These are phyloP conservation scores for Tarsius wallacei DNA, from an alignment of 2,797 vertebrate species.

Conservation along the genomic window DNA sequence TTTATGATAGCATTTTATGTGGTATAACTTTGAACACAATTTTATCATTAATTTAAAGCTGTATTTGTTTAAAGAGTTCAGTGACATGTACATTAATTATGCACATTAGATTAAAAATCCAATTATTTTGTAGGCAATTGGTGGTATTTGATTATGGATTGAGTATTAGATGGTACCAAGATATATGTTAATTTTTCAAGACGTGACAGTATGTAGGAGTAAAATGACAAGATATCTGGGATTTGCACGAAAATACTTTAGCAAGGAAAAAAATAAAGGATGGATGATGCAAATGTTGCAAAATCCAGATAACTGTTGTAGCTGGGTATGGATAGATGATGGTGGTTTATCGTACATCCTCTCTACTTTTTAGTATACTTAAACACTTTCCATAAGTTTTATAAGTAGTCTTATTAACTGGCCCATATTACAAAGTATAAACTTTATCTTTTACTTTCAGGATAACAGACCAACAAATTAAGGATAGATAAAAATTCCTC, in stretches of 20 bases:
- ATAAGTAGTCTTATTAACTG: slow-evolving; percentile 31
- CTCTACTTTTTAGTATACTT: slow-evolving; percentile 35
- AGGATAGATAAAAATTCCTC: slow-evolving; percentile 10
- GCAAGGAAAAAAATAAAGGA: slow-evolving; percentile 41
- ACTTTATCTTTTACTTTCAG: slow-evolving; percentile 41
- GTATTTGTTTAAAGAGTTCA: slow-evolving; percentile 57
- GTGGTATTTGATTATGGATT: slow-evolving; percentile 54
- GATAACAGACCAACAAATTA: slow-evolving; percentile 7
- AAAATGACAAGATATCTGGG: slow-evolving; percentile 55
- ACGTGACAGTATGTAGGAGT: slow-evolving; percentile 42
- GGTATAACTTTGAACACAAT: slow-evolving; percentile 42
- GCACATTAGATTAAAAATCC: slow-evolving; percentile 56
- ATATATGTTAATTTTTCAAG: slow-evolving; percentile 65
- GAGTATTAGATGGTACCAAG: slow-evolving; percentile 29
- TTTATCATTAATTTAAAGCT: slow-evolving; percentile 70
- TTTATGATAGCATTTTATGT: slow-evolving; percentile 45
- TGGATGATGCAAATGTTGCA: slow-evolving; percentile 44
- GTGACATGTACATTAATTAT: slow-evolving; percentile 52
- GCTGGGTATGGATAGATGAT: neutral
- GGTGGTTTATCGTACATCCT: neutral
- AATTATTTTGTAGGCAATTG: slow-evolving; percentile 54
- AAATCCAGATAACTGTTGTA: slow-evolving; percentile 19
- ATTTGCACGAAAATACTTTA: slow-evolving; percentile 65
- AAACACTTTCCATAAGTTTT: slow-evolving; percentile 10
- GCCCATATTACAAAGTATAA: slow-evolving; percentile 23